Evolutionary conservation across 64 coral and sea anemone species (phyloP).

Genomic region (Montipora foliosa): DNA sequence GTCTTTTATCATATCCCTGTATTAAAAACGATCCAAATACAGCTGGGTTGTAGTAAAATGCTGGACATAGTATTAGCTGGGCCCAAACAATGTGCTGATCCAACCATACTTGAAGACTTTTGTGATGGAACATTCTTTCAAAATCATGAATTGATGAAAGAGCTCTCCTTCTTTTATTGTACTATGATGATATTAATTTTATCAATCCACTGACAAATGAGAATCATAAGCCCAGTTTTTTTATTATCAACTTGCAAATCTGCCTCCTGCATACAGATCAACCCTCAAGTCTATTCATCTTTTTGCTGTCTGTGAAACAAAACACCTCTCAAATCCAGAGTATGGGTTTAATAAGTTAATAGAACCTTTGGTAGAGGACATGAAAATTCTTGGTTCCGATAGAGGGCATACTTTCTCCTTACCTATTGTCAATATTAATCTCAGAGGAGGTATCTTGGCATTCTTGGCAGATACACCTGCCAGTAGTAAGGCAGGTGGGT

Average conservation of each 20-base stretch:
- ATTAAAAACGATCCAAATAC: slow-evolving; percentile 38
- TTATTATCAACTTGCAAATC: slow-evolving; percentile 69
- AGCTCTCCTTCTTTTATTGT: slow-evolving; percentile 31
- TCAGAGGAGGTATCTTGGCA: slow-evolving; percentile 5
- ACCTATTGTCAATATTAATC: not conserved
- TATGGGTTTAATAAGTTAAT: slow-evolving; percentile 60
- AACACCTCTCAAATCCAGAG: not conserved
- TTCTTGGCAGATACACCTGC: slow-evolving; percentile 57
- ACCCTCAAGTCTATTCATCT: slow-evolving; percentile 67
- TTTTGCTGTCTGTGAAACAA: slow-evolving; percentile 48
- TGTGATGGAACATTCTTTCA: slow-evolving; percentile 31
- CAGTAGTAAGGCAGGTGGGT: slow-evolving; percentile 38
- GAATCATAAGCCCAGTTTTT: slow-evolving; percentile 55
- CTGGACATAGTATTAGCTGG: slow-evolving; percentile 49
- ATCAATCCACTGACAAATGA: slow-evolving; percentile 42
- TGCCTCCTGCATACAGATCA: slow-evolving; percentile 42
- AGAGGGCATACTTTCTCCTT: slow-evolving; percentile 27
- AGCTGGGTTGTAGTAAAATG: slow-evolving; percentile 37
- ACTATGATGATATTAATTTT: slow-evolving; percentile 65
- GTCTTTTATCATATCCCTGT: slow-evolving; percentile 42
- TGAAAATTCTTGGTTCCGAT: slow-evolving; percentile 23
- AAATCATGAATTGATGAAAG: slow-evolving; percentile 20
- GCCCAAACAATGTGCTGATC: not conserved
- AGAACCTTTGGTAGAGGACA: slow-evolving; percentile 48
- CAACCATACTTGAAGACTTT: slow-evolving; percentile 5